phyloP scores from a whole-genome alignment of 2,113 vertebrate species.

The Erpornis zantholeuca region DNA sequence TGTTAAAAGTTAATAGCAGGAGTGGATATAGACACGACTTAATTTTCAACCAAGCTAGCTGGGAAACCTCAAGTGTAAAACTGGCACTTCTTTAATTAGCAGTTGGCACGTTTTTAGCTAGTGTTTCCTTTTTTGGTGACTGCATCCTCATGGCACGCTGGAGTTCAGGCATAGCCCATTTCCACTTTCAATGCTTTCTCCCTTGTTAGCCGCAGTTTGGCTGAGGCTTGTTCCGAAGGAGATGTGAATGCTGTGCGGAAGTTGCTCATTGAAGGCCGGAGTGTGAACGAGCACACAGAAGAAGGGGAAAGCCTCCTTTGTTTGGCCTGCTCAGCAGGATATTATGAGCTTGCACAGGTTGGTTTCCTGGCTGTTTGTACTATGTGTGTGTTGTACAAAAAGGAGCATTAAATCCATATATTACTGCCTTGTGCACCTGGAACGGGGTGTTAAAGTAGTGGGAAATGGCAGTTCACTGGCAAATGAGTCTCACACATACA shows the following conservation, averaged over 20 bases:
- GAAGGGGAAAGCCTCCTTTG: slow-evolving; percentile 98
- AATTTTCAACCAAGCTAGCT: not conserved
- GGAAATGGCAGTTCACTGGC: not conserved
- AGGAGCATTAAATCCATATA: not conserved
- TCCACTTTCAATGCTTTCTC: not conserved
- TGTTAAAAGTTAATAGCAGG: not conserved
- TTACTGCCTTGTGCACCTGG: rapidly evolving
- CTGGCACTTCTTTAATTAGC: not conserved
- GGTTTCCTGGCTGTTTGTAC: not conserved
- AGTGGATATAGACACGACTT: rapidly evolving
- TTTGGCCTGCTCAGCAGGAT: slow-evolving; percentile 96
- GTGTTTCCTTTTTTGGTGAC: not conserved
- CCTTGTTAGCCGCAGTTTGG: slow-evolving; percentile 91
- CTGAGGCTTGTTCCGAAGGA: slow-evolving; percentile 98
- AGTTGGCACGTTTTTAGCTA: not conserved
- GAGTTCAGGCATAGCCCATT: not conserved
- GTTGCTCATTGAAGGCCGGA: slow-evolving; percentile 95
- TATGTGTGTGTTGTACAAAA: not conserved
- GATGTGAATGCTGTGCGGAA: slow-evolving; percentile 98
- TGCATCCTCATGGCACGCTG: rapidly evolving
- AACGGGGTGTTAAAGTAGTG: not conserved
- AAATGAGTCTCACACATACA: rapidly evolving
- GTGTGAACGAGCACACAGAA: slow-evolving; percentile 98
- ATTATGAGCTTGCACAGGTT: slow-evolving; percentile 99
- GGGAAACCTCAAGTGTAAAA: not conserved